phyloP scores from a whole-genome alignment of 2,888 invertebrate species.

The Anoplius nigerrimus region DNA sequence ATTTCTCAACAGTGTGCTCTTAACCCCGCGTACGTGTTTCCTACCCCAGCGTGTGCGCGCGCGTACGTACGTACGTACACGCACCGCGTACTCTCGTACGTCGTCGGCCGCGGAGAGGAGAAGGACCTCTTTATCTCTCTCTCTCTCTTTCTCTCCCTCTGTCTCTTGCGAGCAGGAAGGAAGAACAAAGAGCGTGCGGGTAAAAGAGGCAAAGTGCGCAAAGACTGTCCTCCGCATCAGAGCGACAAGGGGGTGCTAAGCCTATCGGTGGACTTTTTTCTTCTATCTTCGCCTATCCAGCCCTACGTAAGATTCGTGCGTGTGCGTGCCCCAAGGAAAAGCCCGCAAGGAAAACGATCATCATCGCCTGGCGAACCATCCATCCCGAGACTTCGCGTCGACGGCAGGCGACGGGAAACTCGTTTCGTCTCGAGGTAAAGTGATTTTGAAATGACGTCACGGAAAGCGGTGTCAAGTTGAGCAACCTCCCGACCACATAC shows the following conservation, averaged over 20 bases:
- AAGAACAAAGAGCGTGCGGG: constrained; percentile 61
- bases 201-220: neutral
- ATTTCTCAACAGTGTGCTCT: constrained; percentile 2
- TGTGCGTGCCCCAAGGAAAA: neutral
- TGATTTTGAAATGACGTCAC: constrained; percentile 59
- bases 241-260: too few species aligned
- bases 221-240: neutral
- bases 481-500: constrained; percentile 59
- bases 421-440: constrained; percentile 60
- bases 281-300: neutral
- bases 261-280: neutral
- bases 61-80: constrained; percentile 17
- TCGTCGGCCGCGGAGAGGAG: constrained; percentile 27
- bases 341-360: neutral
- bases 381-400: constrained; percentile 11
- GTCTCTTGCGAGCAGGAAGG: constrained; percentile 48
- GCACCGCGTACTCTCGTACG: neutral
- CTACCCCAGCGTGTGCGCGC: constrained; percentile 17
- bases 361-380: neutral
- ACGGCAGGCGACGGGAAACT: constrained; percentile 29
- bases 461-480: constrained; percentile 61
- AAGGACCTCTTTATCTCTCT: too few species aligned
- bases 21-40: too few species aligned
- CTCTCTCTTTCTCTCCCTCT: neutral
- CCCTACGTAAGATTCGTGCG: neutral